Percentiles rank a stretch among this genome's conserved stretches.
These are phyloP conservation scores for Drosophila eohydei DNA, from an alignment of 2,888 invertebrate genomes.

Conservation along the genomic window DNA sequence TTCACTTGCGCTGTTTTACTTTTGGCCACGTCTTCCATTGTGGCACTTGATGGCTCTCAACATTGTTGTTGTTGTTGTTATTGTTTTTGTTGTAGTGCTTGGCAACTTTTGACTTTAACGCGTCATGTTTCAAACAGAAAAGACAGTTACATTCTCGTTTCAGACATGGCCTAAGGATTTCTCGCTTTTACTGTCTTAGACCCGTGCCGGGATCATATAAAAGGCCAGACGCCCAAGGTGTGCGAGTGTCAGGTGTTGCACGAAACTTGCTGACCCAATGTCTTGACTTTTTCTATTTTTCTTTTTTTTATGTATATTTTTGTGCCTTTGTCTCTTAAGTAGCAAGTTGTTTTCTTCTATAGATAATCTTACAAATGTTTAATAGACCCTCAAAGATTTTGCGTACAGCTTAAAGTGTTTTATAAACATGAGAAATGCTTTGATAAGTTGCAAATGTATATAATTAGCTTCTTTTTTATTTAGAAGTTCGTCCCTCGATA, in stretches of 20 bases:
- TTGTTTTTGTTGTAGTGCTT: slow-evolving; percentile 27
- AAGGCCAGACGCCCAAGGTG: slow-evolving; percentile 31
- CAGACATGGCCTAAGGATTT: slow-evolving; percentile 61
- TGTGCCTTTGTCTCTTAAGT: neutral
- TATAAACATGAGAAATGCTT: neutral
- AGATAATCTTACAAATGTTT: slow-evolving; percentile 35
- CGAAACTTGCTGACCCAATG: slow-evolving; percentile 35
- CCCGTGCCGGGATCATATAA: slow-evolving; percentile 27
- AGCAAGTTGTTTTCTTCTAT: slow-evolving; percentile 1
- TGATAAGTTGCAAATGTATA: neutral
- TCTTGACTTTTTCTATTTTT: slow-evolving; percentile 22
- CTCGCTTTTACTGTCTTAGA: slow-evolving; percentile 24
- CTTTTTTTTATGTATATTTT: neutral
- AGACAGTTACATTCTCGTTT: slow-evolving; percentile 53
- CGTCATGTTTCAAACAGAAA: slow-evolving; percentile 52
- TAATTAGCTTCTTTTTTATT: neutral
- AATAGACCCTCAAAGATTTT: slow-evolving; percentile 2
- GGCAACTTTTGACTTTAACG: slow-evolving; percentile 70
- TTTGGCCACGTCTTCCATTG: slow-evolving; percentile 46
- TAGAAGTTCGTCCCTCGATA: neutral
- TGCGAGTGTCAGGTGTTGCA: slow-evolving; percentile 30
- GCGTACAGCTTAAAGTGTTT: slow-evolving; percentile 14
- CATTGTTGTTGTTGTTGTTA: slow-evolving; percentile 24
- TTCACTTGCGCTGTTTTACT: slow-evolving; percentile 58
- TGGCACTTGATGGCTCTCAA: slow-evolving; percentile 51